Conservation (phyloP, 2,888 invertebrate genomes). For the Rhingia campestris region DNA sequence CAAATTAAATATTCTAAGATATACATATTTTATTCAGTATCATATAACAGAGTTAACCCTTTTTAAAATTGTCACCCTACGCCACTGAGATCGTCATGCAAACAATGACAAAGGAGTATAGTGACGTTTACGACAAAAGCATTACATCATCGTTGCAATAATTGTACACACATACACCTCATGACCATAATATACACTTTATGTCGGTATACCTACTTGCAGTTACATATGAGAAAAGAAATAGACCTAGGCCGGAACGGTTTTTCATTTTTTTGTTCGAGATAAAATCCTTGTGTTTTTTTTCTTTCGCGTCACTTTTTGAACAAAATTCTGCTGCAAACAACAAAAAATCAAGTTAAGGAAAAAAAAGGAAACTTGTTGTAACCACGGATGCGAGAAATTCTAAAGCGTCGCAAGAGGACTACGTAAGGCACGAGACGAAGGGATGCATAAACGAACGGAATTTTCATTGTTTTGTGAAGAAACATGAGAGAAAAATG, state of each 20-base stretch:
- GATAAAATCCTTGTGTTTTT: conserved; percentile 50
- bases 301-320: conserved; percentile 14
- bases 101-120: conserved; percentile 26
- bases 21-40: no score
- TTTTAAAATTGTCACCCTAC: background rate
- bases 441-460: conserved; percentile 34
- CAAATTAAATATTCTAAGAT: no score
- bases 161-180: conserved; percentile 31
- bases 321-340: conserved; percentile 15
- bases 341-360: conserved; percentile 18
- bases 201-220: conserved; percentile 6
- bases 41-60: no score
- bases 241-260: conserved; percentile 46
- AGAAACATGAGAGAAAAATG: conserved; percentile 9
- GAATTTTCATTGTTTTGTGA: conserved; percentile 64
- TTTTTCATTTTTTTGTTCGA: conserved; percentile 15
- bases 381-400: conserved; percentile 71
- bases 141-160: conserved; percentile 68
- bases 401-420: conserved; percentile 45
- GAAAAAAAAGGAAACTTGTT: conserved; percentile 36
- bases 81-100: background rate
- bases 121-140: conserved; percentile 62
- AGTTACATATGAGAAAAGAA: conserved; percentile 5
- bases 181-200: background rate
- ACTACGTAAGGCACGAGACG: background rate